These are phyloP conservation scores for Campopleginae sp. DNA, from an alignment of 2,888 invertebrate species.

Conservation along the genomic window DNA sequence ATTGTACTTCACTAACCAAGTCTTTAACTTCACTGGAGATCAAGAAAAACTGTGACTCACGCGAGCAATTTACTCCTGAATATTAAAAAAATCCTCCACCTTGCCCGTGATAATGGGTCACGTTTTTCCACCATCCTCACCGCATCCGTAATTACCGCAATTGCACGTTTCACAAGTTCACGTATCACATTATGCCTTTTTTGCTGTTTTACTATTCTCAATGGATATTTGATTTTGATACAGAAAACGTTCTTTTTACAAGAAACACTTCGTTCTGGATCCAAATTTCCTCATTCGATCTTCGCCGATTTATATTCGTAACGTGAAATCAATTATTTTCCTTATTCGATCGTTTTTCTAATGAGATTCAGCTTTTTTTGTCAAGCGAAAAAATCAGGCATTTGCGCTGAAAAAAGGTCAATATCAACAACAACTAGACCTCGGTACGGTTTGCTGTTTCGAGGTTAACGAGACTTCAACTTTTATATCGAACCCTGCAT, in stretches of 20 bases:
- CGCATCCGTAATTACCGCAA: background rate
- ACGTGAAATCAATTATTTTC: background rate
- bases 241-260: background rate
- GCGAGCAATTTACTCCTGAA: conserved; percentile 14
- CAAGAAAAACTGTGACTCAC: conserved; percentile 6
- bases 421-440: no score
- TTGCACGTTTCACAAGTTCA: background rate
- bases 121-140: conserved; percentile 17
- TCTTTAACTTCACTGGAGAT: conserved; percentile 3
- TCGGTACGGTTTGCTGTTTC: no score
- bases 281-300: background rate
- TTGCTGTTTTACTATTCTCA: background rate
- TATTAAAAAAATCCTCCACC: background rate
- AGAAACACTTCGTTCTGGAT: background rate
- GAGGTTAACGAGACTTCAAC: no score
- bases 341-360: background rate
- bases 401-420: no score
- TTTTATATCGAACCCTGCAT: no score
- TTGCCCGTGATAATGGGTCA: conserved; percentile 9
- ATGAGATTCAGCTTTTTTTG: no score
- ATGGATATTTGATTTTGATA: background rate
- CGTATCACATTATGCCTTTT: background rate
- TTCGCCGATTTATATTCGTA: background rate
- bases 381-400: no score
- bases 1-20: background rate